These are phyloP conservation scores for Micropoecilia bifurca DNA, from an alignment of 2,797 vertebrate genomes.

Conservation along the genomic window DNA sequence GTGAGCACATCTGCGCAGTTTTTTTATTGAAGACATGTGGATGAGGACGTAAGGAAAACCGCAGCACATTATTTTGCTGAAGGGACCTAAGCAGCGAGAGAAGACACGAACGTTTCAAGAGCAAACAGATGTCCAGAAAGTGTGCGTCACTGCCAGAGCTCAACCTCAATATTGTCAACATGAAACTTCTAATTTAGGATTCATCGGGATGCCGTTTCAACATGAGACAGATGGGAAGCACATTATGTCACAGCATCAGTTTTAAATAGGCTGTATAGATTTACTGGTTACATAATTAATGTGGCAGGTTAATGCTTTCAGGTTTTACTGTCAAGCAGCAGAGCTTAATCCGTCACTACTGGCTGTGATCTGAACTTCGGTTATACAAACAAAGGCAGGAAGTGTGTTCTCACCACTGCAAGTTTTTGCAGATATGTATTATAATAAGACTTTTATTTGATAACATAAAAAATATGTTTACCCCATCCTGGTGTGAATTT, in stretches of 20 bases:
- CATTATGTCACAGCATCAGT: slow-evolving; percentile 29
- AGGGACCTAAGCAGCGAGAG: too few species aligned
- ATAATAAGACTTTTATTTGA: background rate
- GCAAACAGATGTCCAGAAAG: slow-evolving; percentile 22
- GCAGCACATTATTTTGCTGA: slow-evolving; percentile 37
- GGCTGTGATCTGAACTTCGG: slow-evolving; percentile 3
- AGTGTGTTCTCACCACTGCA: background rate
- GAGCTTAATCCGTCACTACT: slow-evolving; percentile 21
- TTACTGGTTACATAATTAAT: slow-evolving; percentile 39
- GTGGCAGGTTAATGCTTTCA: slow-evolving; percentile 32
- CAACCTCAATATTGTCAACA: slow-evolving; percentile 1
- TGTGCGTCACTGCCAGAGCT: slow-evolving; percentile 9
- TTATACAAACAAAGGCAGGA: slow-evolving; percentile 17
- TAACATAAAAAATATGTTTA: background rate
- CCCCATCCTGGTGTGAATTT: background rate
- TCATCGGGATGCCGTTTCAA: slow-evolving; percentile 3
- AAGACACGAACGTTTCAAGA: background rate
- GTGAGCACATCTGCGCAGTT: slow-evolving; percentile 39
- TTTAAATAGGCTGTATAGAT: slow-evolving; percentile 37
- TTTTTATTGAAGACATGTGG: background rate
- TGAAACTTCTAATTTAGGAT: background rate
- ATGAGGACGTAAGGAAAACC: background rate
- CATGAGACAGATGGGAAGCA: background rate
- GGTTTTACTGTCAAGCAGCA: slow-evolving; percentile 40
- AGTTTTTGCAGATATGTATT: background rate